These are phyloP conservation scores for Trichoplusia ni DNA, from an alignment of 1,140 invertebrate species.

Conservation along the genomic window DNA sequence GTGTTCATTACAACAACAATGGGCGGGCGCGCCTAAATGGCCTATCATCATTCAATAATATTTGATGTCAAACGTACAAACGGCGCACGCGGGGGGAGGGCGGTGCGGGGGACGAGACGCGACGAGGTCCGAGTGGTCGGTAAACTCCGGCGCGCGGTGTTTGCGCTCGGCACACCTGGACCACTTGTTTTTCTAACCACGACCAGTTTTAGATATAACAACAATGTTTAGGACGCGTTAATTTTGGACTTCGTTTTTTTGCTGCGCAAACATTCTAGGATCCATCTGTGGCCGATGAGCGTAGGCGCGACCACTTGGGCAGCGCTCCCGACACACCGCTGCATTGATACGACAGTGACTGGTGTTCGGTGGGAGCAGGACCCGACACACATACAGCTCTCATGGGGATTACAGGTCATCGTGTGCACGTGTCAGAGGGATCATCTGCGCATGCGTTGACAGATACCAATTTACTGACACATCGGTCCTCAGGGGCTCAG, in stretches of 20 bases:
- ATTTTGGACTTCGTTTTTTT: conserved; percentile 57
- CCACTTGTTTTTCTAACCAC: conserved; percentile 60
- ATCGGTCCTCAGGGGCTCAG: too few relatives aligned
- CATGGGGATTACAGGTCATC: too few relatives aligned
- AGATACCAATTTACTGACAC: too few relatives aligned
- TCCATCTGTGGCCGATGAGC: too few relatives aligned
- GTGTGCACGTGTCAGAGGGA: too few relatives aligned
- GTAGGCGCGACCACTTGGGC: not conserved
- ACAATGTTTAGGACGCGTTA: conserved; percentile 57
- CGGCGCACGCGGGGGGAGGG: conserved; percentile 21
- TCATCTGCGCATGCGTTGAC: too few relatives aligned
- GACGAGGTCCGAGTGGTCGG: conserved; percentile 3
- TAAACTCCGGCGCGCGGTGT: conserved; percentile 38
- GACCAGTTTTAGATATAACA: conserved; percentile 44
- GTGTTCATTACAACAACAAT: conserved; percentile 46
- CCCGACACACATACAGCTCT: too few relatives aligned
- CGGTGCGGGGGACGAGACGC: not conserved
- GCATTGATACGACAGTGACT: too few relatives aligned
- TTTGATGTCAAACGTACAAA: conserved; percentile 51
- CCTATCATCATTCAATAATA: conserved; percentile 67
- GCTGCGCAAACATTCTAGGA: conserved; percentile 47
- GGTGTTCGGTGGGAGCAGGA: too few relatives aligned
- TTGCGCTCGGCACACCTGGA: conserved; percentile 53
- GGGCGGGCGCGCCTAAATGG: conserved; percentile 55
- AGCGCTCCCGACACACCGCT: too few relatives aligned